Evolutionary conservation across 2,888 invertebrate species (phyloP), one percentile per base, ranked within the genome.

Genomic region (Scelioninae gen. 1): DNA sequence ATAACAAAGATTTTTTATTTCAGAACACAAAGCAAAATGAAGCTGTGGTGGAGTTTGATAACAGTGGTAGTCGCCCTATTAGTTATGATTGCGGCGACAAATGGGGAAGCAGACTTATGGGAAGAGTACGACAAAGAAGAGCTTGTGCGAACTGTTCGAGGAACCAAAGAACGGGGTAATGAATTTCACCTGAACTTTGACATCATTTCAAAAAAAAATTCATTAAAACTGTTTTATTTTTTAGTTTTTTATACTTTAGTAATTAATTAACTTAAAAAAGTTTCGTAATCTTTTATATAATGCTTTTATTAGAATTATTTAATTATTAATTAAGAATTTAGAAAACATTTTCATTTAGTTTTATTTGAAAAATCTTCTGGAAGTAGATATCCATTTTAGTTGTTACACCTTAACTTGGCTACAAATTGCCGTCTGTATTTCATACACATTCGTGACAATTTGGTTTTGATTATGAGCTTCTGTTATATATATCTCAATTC

Each of bases 91-190:
- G 90, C 94, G 82, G 90, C 94, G 88, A 91, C 94, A 85, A 93
- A 93, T 31, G 93, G 93, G n/a, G 91, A 93, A 81, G 89, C 93
- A 34, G 95, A 95, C 87, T 95, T 95, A 7, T 96, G 96, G 93
- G 95, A 96, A 95, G 96, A 96, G 90, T 95, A 95, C 89, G 96
- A 96, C 89, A 96, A 95, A 90, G 96, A 96, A 92, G 95, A 96
- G 77, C 94, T 96, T 86, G 95, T 96, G 88, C 95, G 97, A 89
- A 96, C 95, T 90, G 95, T 95, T 91, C 94, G 97, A 83, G 96
- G 96, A 82, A 95, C 96, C 92, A 96, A 96, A 93, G 95, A 95
- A 92, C 94, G 94, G 93, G 95, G 95, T 95, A 91, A 82, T 68
- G 32, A 68, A 63, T 72, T 40, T n/a, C n/a, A n/a, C n/a, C n/a